These are phyloP conservation scores for Adelognathus sp. DNA, from an alignment of 2,888 invertebrate species.

Conservation along the genomic window DNA sequence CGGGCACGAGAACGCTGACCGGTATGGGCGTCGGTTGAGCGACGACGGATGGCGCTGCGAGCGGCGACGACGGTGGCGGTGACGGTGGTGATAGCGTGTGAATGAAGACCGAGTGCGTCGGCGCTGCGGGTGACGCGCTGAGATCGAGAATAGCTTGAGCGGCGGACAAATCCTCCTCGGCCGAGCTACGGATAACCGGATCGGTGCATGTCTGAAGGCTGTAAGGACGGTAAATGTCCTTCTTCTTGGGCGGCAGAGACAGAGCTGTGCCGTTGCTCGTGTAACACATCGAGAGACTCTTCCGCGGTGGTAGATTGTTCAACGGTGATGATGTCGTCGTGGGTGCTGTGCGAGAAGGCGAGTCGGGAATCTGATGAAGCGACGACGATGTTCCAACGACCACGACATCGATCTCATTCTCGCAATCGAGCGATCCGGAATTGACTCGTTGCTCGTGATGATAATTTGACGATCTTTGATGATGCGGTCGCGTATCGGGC, in stretches of 20 bases:
- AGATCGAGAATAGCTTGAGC: constrained; percentile 95
- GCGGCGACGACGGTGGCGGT: constrained; percentile 67
- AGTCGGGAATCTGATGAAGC: constrained; percentile 65
- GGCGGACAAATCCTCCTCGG: constrained; percentile 92
- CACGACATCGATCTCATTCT: constrained; percentile 76
- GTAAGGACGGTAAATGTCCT: constrained; percentile 95
- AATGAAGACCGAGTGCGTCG: constrained; percentile 77
- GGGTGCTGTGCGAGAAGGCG: constrained; percentile 66
- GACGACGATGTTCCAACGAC: constrained; percentile 35
- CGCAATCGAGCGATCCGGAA: background rate
- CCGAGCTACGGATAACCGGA: constrained; percentile 84
- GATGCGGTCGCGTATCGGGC: constrained; percentile 55
- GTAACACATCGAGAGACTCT: constrained; percentile 91
- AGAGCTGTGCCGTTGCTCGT: constrained; percentile 92
- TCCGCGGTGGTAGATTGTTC: constrained; percentile 77
- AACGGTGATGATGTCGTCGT: constrained; percentile 64
- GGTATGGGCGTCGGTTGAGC: constrained; percentile 70
- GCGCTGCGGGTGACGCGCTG: constrained; percentile 90
- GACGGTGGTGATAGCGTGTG: constrained; percentile 84
- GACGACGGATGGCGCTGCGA: constrained; percentile 49
- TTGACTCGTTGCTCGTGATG: constrained; percentile 22
- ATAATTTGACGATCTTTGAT: constrained; percentile 48
- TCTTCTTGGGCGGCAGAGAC: constrained; percentile 93
- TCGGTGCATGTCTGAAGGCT: constrained; percentile 83
- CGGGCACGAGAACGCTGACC: constrained; percentile 76